Evolutionary conservation across 2,797 vertebrate genomes (phyloP), one percentile per base, ranked within the genome.

Genomic region (Denticeps clupeoides): DNA sequence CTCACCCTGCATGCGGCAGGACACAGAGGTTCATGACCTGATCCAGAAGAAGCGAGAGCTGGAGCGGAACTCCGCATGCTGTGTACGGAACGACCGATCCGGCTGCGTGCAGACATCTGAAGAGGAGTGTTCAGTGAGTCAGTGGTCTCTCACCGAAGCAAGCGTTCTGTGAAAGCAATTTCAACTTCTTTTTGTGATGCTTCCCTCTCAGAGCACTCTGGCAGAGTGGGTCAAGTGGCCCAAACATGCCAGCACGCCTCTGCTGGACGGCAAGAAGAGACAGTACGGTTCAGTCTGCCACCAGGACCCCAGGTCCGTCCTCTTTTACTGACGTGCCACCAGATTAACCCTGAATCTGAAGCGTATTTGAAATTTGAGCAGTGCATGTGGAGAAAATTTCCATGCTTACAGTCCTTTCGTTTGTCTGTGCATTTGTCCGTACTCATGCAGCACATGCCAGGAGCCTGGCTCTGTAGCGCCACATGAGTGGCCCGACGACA

Each of bases 251-350:
- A 94, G 87, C 26, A 77, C 82, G 47, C 88, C 89, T 0, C 52
- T 65, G 55, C 60, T 93, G 56, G 82, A 82, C 0, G 83, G 72
- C 11, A 62, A 84, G 33, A 75, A 64, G 21, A 82, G 89, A 9
- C 82, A 81, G 1, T 82, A 88, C 8, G 95, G 94, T 10, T 87
- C 95, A 2, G 94, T 99, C 47, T 99, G 95, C 63, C 92, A 95
- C 57, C 95, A 99, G 72, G 95, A 98, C 67, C 95, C 95, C 55
- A 91, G 94, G 95, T 98, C n/a, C n/a, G n/a, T n/a, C n/a, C n/a
- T n/a, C n/a, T n/a, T n/a, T n/a, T n/a, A n/a, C n/a, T n/a, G n/a
- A n/a, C n/a, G n/a, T n/a, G n/a, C n/a, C n/a, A n/a, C n/a, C n/a
- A n/a, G n/a, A n/a, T n/a, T n/a, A n/a, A n/a, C n/a, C n/a, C n/a